Conservation (phyloP, 2,888 invertebrate species). For the Sarcophaga carnaria region DNA sequence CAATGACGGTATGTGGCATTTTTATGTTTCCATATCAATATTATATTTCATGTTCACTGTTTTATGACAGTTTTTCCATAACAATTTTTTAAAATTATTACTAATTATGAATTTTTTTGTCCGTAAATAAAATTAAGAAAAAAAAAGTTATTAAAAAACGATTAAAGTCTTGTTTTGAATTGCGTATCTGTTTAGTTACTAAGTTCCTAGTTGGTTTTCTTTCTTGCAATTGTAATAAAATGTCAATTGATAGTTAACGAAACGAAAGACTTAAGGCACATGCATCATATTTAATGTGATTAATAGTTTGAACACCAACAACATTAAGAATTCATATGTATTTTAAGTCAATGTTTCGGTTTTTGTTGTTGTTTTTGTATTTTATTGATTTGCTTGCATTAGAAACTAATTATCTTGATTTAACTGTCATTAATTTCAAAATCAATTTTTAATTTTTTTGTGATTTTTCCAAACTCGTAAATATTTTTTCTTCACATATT, state of each 20-base stretch:
- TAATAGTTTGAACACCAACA: constrained; percentile 45
- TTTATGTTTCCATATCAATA: too few species aligned
- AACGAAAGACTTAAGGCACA: constrained; percentile 28
- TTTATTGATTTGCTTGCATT: not conserved
- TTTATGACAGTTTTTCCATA: not conserved
- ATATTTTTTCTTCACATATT: not conserved
- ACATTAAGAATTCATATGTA: constrained; percentile 48
- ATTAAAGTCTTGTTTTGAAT: constrained; percentile 6
- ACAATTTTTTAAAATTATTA: not conserved
- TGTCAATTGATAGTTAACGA: constrained; percentile 13
- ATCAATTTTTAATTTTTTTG: constrained; percentile 18
- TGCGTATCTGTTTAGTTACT: not conserved
- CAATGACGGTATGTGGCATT: too few species aligned
- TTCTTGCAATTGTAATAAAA: constrained; percentile 35
- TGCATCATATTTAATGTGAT: constrained; percentile 56
- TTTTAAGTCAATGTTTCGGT: not conserved
- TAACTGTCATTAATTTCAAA: constrained; percentile 62
- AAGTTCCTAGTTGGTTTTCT: constrained; percentile 31
- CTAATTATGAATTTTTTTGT: constrained; percentile 6
- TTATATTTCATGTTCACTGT: not conserved
- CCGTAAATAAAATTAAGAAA: not conserved
- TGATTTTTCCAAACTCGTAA: not conserved
- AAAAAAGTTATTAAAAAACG: not conserved
- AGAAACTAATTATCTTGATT: constrained; percentile 51
- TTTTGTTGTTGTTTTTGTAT: not conserved